phyloP scores from a whole-genome alignment of 2,797 vertebrate genomes.

The Ara ararauna region DNA sequence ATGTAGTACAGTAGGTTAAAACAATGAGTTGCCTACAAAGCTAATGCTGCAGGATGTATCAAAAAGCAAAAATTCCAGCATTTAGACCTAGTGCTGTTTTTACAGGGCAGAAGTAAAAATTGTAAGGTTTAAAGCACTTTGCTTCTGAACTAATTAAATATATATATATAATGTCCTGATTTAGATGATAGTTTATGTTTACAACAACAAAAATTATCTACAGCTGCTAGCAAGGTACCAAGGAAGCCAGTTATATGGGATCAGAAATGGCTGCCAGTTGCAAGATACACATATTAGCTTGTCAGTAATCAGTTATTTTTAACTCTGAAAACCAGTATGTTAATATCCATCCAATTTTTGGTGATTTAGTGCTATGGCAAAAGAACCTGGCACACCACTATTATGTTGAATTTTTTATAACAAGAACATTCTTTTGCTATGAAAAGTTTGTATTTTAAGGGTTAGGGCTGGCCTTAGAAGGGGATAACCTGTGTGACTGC shows the following conservation, averaged over 20 bases:
- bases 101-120: slow-evolving; percentile 64
- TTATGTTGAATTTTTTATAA: slow-evolving; percentile 61
- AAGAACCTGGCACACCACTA: slow-evolving; percentile 68
- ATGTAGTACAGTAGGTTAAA: slow-evolving; percentile 74
- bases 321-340: slow-evolving; percentile 70
- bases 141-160: slow-evolving; percentile 71
- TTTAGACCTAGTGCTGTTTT: slow-evolving; percentile 66
- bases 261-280: slow-evolving; percentile 75
- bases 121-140: slow-evolving; percentile 77
- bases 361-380: slow-evolving; percentile 69
- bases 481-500: neutral
- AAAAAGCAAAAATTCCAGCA: slow-evolving; percentile 57
- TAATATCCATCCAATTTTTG: slow-evolving; percentile 63
- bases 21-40: slow-evolving; percentile 65
- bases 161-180: slow-evolving; percentile 72
- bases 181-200: slow-evolving; percentile 76
- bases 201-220: slow-evolving; percentile 73
- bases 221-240: slow-evolving; percentile 79
- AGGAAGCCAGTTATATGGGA: slow-evolving; percentile 70
- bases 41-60: slow-evolving; percentile 61
- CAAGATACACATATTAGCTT: slow-evolving; percentile 66
- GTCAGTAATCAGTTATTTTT: slow-evolving; percentile 71
- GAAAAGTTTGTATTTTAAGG: slow-evolving; percentile 46
- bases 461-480: slow-evolving; percentile 34
- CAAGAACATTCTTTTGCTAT: slow-evolving; percentile 69